phyloP scores from a whole-genome alignment of 2,888 invertebrate species.

The Drosophila subsilvestris region DNA sequence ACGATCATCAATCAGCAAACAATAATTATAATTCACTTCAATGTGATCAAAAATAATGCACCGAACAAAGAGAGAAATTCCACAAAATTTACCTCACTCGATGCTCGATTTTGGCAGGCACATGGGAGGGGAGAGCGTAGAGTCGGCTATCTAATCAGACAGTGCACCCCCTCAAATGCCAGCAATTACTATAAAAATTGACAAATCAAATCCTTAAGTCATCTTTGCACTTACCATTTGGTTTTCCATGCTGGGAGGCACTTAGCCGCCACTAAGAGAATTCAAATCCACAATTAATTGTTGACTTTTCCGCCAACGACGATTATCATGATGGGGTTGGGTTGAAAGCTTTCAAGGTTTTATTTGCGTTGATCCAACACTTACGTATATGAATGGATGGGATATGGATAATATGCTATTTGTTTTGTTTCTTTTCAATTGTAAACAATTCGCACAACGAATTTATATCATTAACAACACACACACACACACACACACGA shows the following conservation, averaged over 20 bases:
- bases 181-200: constrained; percentile 18
- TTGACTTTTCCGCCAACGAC: neutral
- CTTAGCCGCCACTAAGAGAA: neutral
- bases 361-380: constrained; percentile 31
- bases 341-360: constrained; percentile 14
- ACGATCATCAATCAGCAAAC: constrained; percentile 30
- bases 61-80: constrained; percentile 32
- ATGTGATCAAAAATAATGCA: constrained; percentile 30
- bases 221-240: neutral
- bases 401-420: constrained; percentile 1
- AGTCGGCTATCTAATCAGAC: constrained; percentile 22
- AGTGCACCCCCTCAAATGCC: neutral
- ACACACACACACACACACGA: constrained; percentile 24
- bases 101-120: too few relatives aligned
- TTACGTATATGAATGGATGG: neutral
- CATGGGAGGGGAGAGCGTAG: too few relatives aligned
- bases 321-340: neutral
- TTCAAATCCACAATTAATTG: neutral
- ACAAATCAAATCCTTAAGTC: too few relatives aligned
- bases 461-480: constrained; percentile 17
- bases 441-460: constrained; percentile 34
- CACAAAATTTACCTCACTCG: neutral
- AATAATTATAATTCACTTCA: constrained; percentile 11
- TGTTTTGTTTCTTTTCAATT: constrained; percentile 9
- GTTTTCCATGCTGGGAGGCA: neutral